Conservation (phyloP, 2,888 invertebrate species). For the Portevinia maculata region DNA sequence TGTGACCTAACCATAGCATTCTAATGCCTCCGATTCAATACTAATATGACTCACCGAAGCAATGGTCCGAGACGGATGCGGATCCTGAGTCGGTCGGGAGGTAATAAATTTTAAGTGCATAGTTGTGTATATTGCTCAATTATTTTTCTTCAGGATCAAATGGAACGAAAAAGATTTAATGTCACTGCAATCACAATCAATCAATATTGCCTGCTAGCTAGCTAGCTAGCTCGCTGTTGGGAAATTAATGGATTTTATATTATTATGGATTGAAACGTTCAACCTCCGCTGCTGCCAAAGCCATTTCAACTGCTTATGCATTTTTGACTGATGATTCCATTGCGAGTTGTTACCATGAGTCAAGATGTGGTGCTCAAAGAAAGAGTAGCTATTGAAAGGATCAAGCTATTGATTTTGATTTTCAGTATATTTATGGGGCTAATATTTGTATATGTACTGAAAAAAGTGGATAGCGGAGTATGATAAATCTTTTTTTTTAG, state of each 20-base stretch:
- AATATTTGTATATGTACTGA: too few relatives aligned
- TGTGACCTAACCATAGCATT: conserved; percentile 7
- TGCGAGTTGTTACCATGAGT: too few relatives aligned
- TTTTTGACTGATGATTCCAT: conserved; percentile 45
- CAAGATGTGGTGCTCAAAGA: neutral
- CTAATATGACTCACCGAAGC: conserved; percentile 52
- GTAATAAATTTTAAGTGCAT: conserved; percentile 75
- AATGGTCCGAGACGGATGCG: conserved; percentile 61
- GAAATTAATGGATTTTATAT: conserved; percentile 62
- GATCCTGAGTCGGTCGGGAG: conserved; percentile 10
- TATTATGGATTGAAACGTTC: conserved; percentile 42
- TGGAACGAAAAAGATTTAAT: conserved; percentile 75
- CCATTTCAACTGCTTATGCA: conserved; percentile 41
- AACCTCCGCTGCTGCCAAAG: neutral
- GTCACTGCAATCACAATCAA: conserved; percentile 75
- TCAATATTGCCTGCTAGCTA: conserved; percentile 60
- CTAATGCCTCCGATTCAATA: conserved; percentile 5
- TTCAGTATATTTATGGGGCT: too few relatives aligned
- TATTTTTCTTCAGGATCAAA: conserved; percentile 74
- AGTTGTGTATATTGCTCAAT: conserved; percentile 75
- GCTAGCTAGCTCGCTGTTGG: conserved; percentile 5
- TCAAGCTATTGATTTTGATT: too few relatives aligned
- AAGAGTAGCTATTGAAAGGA: too few relatives aligned
- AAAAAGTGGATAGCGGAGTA: too few relatives aligned
- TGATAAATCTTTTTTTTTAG: too few relatives aligned